These are phyloP conservation scores for Boloria euphrosyne DNA, from an alignment of 2,888 invertebrate species.

Conservation along the genomic window DNA sequence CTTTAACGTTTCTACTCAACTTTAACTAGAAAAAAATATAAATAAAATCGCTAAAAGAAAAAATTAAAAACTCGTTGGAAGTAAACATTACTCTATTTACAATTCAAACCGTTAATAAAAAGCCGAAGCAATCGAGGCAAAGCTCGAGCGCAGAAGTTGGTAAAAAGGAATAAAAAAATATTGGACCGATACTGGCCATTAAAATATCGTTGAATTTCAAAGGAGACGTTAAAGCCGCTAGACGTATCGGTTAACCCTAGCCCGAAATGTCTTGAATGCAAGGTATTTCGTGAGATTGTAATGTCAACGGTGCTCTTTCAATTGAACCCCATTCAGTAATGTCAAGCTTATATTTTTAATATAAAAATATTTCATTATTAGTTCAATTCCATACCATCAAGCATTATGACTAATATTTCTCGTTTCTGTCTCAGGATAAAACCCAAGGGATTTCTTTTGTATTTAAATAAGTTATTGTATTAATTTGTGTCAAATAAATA, in stretches of 20 bases:
- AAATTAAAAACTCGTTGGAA: conserved; percentile 46
- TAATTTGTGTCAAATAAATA: too few relatives aligned
- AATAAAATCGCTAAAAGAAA: conserved; percentile 38
- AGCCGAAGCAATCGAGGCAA: conserved; percentile 48
- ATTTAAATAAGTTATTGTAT: too few relatives aligned
- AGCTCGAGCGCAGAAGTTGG: conserved; percentile 48
- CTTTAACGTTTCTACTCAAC: neutral
- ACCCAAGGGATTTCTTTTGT: too few relatives aligned
- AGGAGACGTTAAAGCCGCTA: conserved; percentile 42
- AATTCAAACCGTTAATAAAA: conserved; percentile 66
- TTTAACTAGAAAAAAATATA: conserved; percentile 23
- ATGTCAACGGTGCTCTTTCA: conserved; percentile 30
- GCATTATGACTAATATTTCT: too few relatives aligned
- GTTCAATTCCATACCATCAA: too few relatives aligned
- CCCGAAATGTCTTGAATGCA: conserved; percentile 28
- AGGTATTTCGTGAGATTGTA: conserved; percentile 29
- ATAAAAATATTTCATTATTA: too few relatives aligned
- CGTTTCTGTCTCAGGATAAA: too few relatives aligned
- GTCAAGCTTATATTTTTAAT: neutral
- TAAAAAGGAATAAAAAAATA: conserved; percentile 54
- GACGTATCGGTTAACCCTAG: conserved; percentile 28
- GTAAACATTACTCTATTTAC: conserved; percentile 49
- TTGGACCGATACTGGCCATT: conserved; percentile 77
- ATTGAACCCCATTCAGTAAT: conserved; percentile 25
- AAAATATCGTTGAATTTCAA: conserved; percentile 80